Percentiles rank a stretch among this genome's conserved stretches.
Conservation (phyloP, 2,888 invertebrate species). For the Gymnocheta viridis region DNA sequence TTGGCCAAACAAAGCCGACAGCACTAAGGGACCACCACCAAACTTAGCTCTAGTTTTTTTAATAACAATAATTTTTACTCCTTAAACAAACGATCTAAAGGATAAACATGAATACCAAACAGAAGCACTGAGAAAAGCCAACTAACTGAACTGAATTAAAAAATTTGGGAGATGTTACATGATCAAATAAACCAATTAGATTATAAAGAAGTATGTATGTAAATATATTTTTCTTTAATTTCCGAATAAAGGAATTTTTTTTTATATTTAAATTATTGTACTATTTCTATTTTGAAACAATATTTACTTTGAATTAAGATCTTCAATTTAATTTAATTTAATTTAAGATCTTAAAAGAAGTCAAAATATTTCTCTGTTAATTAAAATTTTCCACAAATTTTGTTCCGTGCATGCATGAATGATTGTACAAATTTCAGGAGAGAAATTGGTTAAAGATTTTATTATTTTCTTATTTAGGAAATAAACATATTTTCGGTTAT, state of each 20-base stretch:
- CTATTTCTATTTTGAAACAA: too few species aligned
- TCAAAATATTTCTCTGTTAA: too few species aligned
- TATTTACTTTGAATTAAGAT: too few species aligned
- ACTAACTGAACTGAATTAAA: background rate
- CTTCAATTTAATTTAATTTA: too few species aligned
- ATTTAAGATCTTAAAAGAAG: too few species aligned
- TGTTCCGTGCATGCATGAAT: background rate
- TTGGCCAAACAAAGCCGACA: background rate
- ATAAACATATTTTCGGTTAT: constrained; percentile 32
- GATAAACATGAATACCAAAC: constrained; percentile 38
- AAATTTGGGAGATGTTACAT: background rate
- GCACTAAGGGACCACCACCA: constrained; percentile 38
- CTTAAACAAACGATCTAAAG: background rate
- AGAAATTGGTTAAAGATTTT: background rate
- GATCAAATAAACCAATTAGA: background rate
- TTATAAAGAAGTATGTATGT: too few species aligned
- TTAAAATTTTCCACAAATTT: background rate
- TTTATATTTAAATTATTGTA: too few species aligned
- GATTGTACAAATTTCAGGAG: too few species aligned
- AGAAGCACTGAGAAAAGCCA: constrained; percentile 33
- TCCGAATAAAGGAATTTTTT: too few species aligned
- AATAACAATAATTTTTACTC: background rate
- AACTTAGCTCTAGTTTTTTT: constrained; percentile 30
- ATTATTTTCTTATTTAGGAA: background rate
- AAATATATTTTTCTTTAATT: too few species aligned